Base-by-base conservation (phyloP, 1,140 invertebrate genomes). In the Euglossa dilemma region DNA sequence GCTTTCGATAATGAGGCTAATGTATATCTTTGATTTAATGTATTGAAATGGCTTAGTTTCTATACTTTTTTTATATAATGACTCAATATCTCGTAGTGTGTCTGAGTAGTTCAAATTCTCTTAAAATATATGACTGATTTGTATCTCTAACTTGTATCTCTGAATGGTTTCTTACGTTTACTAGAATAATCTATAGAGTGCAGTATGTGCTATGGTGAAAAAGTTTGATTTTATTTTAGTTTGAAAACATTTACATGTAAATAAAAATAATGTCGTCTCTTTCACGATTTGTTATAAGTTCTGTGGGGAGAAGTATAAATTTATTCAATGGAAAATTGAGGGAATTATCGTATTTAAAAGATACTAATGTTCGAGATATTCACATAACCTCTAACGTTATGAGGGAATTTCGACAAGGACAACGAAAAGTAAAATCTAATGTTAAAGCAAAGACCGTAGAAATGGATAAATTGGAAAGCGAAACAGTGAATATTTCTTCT, bases 381-480 rank as follows among this genome's bases (percentile, higher is more conserved):
- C 79, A 81, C 4, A 56, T 66, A 81, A 75, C 79, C 79, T 66
- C 50, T n/a, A 56, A n/a, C 66, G n/a, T 0, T 54, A 36, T 56
- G n/a, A 75, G 25, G 28, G 20, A 75, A 66, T 50, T 66, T 47
- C 43, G 52, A 18, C 0, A 2, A 11, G 52, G 52, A 6, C 12
- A 0, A 43, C 0, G 0, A 0, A 75, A 74, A 75, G 0, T 81
- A 7, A 50, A 43, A 25, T 0, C 43, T 12, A 0, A 2, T 23
- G 2, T 3, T 20, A 12, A 3, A 18, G 23, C 0, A 23, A 57
- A 20, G 36, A 0, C 5, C 0, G n/a, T n/a, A n/a, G n/a, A n/a
- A n/a, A n/a, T n/a, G n/a, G n/a, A n/a, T n/a, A n/a, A n/a, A n/a
- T n/a, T n/a, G 79, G 71, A 54, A 70, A 73, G 14, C 1, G 0